Evolutionary conservation across 2,888 invertebrate genomes (phyloP).

Genomic region (Sinohyriopsis cumingii): DNA sequence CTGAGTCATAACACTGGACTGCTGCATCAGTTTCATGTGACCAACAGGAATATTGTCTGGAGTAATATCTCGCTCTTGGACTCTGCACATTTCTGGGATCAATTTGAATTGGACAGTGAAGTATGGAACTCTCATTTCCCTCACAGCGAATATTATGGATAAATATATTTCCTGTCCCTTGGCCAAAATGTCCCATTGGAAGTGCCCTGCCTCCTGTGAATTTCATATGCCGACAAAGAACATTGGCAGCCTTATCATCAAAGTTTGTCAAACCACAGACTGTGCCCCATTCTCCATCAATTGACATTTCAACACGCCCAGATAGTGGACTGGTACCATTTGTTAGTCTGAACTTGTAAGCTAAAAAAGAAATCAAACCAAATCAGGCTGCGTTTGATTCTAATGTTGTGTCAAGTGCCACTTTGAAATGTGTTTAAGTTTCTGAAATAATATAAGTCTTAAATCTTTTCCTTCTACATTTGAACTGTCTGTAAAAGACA

Average conservation of each 20-base stretch:
- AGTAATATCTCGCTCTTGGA: too few relatives aligned
- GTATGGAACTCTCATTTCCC: conserved; percentile 54
- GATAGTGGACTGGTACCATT: conserved; percentile 35
- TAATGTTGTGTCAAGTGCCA: too few relatives aligned
- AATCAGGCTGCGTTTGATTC: background rate
- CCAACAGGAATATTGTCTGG: conserved; percentile 35
- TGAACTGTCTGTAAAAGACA: too few relatives aligned
- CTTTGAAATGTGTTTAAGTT: too few relatives aligned
- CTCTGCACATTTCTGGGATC: conserved; percentile 27
- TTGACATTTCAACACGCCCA: conserved; percentile 78
- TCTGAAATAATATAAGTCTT: too few relatives aligned
- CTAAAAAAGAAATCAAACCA: conserved; percentile 16
- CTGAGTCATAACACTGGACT: conserved; percentile 51
- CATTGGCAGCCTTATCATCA: conserved; percentile 79
- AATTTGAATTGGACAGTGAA: conserved; percentile 53
- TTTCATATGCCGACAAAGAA: conserved; percentile 68
- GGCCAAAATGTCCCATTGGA: conserved; percentile 46
- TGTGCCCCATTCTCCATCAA: conserved; percentile 81
- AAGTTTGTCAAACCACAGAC: conserved; percentile 83
- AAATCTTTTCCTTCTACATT: too few relatives aligned
- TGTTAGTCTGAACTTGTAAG: conserved; percentile 35
- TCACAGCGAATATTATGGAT: conserved; percentile 54
- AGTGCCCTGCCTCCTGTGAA: conserved; percentile 52
- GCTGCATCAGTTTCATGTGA: conserved; percentile 46
- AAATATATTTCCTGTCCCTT: conserved; percentile 65